Conservation (phyloP, 2,888 invertebrate genomes). For the Nowickia ferox region DNA sequence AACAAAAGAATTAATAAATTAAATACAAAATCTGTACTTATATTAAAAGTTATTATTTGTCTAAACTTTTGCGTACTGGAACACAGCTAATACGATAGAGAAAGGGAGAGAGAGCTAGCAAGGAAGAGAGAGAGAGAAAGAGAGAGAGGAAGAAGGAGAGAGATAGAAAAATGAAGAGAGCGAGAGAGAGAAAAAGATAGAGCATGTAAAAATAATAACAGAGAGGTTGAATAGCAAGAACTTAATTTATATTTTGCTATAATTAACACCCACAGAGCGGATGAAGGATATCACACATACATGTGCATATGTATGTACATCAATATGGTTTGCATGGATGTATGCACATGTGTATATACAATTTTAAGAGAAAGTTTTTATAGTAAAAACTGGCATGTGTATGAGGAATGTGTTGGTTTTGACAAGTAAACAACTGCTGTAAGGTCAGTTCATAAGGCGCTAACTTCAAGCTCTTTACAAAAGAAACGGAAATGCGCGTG, state of each 20-base stretch:
- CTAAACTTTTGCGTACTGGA: too few species aligned
- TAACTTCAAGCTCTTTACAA: slow-evolving; percentile 75
- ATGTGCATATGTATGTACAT: too few species aligned
- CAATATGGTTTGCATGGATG: too few species aligned
- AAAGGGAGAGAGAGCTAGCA: too few species aligned
- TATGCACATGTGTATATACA: too few species aligned
- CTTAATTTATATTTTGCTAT: slow-evolving; percentile 52
- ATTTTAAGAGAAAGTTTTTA: slow-evolving; percentile 18
- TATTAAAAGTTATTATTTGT: too few species aligned
- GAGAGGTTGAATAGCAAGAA: slow-evolving; percentile 25
- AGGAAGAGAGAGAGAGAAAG: too few species aligned
- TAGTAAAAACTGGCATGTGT: slow-evolving; percentile 31
- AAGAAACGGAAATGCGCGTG: slow-evolving; percentile 45
- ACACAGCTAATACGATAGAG: too few species aligned
- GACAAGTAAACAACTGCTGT: slow-evolving; percentile 66
- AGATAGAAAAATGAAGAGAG: not conserved
- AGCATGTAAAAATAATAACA: slow-evolving; percentile 42
- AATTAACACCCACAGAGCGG: slow-evolving; percentile 38
- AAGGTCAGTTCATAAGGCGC: slow-evolving; percentile 78
- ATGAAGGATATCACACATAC: slow-evolving; percentile 12
- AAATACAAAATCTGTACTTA: too few species aligned
- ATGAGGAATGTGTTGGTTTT: slow-evolving; percentile 50
- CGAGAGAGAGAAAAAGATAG: slow-evolving; percentile 9
- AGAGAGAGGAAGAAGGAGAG: too few species aligned
- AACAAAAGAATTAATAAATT: too few species aligned